phyloP scores from a whole-genome alignment of 1,140 invertebrate species.

The Grapholita molesta region DNA sequence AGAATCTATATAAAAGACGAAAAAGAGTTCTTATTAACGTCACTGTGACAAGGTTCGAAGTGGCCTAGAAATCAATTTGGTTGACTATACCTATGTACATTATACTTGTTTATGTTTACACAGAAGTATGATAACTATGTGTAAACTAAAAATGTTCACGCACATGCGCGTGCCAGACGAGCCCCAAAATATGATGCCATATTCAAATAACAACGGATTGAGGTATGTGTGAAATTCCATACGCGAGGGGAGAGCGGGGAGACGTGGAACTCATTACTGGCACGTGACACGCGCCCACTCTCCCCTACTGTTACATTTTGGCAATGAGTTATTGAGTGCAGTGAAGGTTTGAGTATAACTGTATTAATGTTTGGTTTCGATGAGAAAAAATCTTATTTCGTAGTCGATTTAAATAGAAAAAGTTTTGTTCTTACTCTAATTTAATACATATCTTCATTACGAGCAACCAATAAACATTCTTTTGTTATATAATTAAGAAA shows the following conservation, averaged over 20 bases:
- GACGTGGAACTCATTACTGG: constrained; percentile 65
- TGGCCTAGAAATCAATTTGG: too few species aligned
- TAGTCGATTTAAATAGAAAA: background rate
- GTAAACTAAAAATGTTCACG: background rate
- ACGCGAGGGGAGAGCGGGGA: constrained; percentile 46
- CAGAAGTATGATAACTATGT: too few species aligned
- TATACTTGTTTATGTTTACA: too few species aligned
- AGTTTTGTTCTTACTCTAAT: too few species aligned
- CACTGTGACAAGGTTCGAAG: too few species aligned
- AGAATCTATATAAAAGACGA: too few species aligned
- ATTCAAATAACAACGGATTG: constrained; percentile 65
- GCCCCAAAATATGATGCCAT: constrained; percentile 47
- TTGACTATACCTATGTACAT: too few species aligned
- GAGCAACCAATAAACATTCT: too few species aligned
- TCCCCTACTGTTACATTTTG: constrained; percentile 60
- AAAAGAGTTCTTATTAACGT: too few species aligned
- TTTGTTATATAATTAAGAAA: too few species aligned
- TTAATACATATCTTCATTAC: background rate
- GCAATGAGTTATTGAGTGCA: constrained; percentile 75
- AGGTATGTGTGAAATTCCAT: constrained; percentile 71
- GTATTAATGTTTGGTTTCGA: constrained; percentile 35
- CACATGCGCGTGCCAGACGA: background rate
- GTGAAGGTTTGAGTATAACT: constrained; percentile 62
- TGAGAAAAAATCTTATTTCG: constrained; percentile 19
- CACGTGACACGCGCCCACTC: constrained; percentile 68